Conservation (phyloP, 2,888 invertebrate species). For the Electrophaes corylata region DNA sequence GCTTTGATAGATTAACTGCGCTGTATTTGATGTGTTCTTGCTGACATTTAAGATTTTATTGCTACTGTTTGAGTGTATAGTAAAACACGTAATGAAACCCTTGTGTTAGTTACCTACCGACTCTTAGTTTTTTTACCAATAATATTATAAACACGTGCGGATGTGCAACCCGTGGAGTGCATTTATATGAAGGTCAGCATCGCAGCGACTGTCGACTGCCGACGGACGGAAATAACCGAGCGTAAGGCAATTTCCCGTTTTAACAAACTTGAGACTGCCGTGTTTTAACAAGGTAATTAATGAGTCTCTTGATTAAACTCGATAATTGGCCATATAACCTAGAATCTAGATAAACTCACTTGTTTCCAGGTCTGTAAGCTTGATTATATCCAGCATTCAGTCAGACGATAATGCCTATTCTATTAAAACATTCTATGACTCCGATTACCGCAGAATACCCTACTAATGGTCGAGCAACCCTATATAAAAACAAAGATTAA, state of each 20-base stretch:
- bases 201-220: constrained; percentile 46
- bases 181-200: constrained; percentile 66
- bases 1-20: constrained; percentile 24
- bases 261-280: constrained; percentile 27
- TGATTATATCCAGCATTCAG: neutral
- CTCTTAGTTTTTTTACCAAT: constrained; percentile 12
- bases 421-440: constrained; percentile 37
- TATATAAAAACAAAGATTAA: constrained; percentile 51
- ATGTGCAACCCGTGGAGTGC: constrained; percentile 51
- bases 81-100: constrained; percentile 4
- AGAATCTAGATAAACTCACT: constrained; percentile 6
- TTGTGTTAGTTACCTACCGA: neutral
- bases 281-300: constrained; percentile 30
- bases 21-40: constrained; percentile 23
- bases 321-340: constrained; percentile 17
- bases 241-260: constrained; percentile 72
- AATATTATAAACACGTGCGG: constrained; percentile 26
- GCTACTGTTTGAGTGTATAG: constrained; percentile 17
- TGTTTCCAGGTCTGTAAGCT: neutral
- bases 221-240: constrained; percentile 72
- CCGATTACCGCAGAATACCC: constrained; percentile 35
- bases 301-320: constrained; percentile 26
- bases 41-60: constrained; percentile 31
- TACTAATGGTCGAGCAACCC: constrained; percentile 34
- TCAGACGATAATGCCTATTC: constrained; percentile 21